A percentile compares a stretch with the other conserved stretches of the same genome.
Evolutionary conservation across 1,140 invertebrate genomes (phyloP).

Genomic region (Drosophila pseudoananassae): DNA sequence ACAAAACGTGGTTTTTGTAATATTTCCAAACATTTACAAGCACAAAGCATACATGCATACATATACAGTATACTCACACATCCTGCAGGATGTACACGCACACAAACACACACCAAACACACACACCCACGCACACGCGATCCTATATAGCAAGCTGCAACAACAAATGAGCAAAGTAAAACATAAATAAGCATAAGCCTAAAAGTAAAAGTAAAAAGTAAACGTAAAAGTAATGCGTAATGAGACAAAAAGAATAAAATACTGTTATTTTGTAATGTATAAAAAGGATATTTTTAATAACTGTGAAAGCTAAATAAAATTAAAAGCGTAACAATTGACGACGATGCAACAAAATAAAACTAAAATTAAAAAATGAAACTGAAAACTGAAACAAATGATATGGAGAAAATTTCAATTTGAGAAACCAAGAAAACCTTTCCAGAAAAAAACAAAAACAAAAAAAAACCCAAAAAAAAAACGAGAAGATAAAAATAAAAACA

Average conservation of each 20-base stretch:
- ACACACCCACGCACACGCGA: conserved; percentile 46
- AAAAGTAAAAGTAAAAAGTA: conserved; percentile 45
- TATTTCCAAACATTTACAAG: conserved; percentile 60
- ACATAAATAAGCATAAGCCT: conserved; percentile 76
- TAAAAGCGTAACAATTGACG: conserved; percentile 75
- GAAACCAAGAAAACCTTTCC: conserved; percentile 67
- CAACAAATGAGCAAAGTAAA: conserved; percentile 74
- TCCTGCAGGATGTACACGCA: conserved; percentile 19
- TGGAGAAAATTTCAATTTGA: conserved; percentile 33
- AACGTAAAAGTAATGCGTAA: conserved; percentile 52
- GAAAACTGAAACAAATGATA: conserved; percentile 8
- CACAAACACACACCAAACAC: conserved; percentile 32
- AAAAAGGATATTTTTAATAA: conserved; percentile 84
- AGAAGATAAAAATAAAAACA: conserved; percentile 66
- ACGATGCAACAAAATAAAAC: conserved; percentile 57
- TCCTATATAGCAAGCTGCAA: conserved; percentile 74
- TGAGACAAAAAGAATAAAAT: conserved; percentile 71
- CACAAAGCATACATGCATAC: conserved; percentile 69
- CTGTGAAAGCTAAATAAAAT: conserved; percentile 84
- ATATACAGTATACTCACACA: conserved; percentile 42
- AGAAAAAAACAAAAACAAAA: conserved; percentile 51
- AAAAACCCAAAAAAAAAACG: conserved; percentile 31
- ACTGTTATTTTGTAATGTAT: conserved; percentile 84
- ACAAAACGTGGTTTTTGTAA: conserved; percentile 31
- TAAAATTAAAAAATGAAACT: conserved; percentile 3